These are phyloP conservation scores for Gastrophryne carolinensis DNA, from an alignment of 2,797 vertebrate species.

Conservation along the genomic window DNA sequence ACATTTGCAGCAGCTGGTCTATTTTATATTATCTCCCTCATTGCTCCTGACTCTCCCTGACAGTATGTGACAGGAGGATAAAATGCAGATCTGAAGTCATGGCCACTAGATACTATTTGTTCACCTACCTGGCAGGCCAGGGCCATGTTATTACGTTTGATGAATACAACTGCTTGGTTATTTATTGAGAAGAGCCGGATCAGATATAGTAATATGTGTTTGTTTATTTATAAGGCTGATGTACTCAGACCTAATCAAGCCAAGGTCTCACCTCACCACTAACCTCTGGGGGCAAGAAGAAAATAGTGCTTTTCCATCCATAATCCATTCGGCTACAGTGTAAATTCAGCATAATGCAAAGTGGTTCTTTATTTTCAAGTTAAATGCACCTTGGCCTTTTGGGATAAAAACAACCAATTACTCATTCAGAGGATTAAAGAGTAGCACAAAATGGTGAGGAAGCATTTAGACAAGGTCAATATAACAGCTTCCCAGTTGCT, in stretches of 20 bases:
- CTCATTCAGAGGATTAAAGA: slow-evolving; percentile 51
- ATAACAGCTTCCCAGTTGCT: slow-evolving; percentile 38
- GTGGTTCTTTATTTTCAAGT: slow-evolving; percentile 49
- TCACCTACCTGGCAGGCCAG: too few species aligned
- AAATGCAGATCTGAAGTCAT: too few species aligned
- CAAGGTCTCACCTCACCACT: slow-evolving; percentile 19
- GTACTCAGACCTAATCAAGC: slow-evolving; percentile 27
- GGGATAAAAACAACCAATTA: slow-evolving; percentile 51
- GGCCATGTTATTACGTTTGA: too few species aligned
- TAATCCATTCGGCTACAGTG: slow-evolving; percentile 40
- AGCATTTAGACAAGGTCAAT: slow-evolving; percentile 53
- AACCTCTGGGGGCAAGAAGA: slow-evolving; percentile 28
- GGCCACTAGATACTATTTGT: too few species aligned
- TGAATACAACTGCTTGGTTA: neutral
- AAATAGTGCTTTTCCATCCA: slow-evolving; percentile 38
- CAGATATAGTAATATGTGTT: neutral
- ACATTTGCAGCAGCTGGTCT: too few species aligned
- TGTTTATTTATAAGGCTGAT: slow-evolving; percentile 30
- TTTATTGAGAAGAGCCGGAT: neutral
- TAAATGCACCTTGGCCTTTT: slow-evolving; percentile 52
- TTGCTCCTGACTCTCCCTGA: too few species aligned
- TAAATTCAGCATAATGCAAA: slow-evolving; percentile 51
- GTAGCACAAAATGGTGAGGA: slow-evolving; percentile 51
- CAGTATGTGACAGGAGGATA: too few species aligned
- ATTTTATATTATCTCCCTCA: too few species aligned